These are phyloP conservation scores for Atrichornis clamosus DNA, from an alignment of 2,113 vertebrate species.

Conservation along the genomic window DNA sequence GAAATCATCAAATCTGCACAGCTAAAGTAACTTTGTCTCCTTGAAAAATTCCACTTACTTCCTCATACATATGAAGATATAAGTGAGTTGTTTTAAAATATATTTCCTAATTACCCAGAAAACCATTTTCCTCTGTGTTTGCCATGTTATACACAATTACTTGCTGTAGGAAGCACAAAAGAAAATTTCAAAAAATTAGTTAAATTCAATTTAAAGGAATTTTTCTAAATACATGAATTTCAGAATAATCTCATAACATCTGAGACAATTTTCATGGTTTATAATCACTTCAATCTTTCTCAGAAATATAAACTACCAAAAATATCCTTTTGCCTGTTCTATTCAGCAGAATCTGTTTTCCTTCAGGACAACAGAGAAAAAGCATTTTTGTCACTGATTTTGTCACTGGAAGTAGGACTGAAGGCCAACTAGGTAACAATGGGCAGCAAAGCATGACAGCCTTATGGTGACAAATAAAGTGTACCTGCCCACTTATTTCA, in stretches of 20 bases:
- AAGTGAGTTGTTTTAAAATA: neutral
- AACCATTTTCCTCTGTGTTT: conserved; percentile 3
- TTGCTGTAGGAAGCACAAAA: neutral
- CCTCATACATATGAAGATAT: conserved; percentile 20
- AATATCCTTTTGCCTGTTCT: neutral
- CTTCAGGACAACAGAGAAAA: neutral
- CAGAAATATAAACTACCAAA: neutral
- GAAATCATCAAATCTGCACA: conserved; percentile 66
- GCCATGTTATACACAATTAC: neutral
- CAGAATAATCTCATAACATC: neutral
- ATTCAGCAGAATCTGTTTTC: neutral
- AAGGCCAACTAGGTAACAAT: neutral
- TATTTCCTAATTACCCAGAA: conserved; percentile 37
- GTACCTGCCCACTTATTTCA: neutral
- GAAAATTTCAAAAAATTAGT: neutral
- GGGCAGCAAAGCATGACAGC: neutral
- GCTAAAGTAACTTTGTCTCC: conserved; percentile 42
- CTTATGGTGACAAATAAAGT: neutral
- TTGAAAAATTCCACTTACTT: conserved; percentile 56
- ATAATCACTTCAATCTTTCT: neutral
- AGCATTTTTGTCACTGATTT: neutral
- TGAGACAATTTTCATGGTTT: neutral
- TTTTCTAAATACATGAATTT: neutral
- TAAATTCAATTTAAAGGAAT: neutral
- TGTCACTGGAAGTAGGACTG: neutral